Conservation (phyloP, 2,113 vertebrate genomes). For the Strigops habroptila region DNA sequence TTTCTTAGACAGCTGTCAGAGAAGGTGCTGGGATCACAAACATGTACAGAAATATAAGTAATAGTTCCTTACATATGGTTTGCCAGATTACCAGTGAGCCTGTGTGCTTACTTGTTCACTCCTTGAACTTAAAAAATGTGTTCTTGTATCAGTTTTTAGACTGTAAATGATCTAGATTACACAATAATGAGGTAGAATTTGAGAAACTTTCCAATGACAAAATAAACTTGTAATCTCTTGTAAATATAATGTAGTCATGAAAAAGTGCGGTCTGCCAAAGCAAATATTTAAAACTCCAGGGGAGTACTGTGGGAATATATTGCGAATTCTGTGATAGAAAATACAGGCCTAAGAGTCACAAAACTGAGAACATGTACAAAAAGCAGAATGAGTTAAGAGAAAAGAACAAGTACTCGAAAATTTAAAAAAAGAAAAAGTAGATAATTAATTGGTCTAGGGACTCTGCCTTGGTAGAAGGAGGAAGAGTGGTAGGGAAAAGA, state of each 20-base stretch:
- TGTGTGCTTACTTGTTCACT: neutral
- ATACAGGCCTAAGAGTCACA: neutral
- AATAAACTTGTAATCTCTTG: neutral
- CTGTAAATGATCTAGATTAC: neutral
- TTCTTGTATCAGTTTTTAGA: neutral
- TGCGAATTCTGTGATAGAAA: neutral
- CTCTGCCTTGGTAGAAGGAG: neutral
- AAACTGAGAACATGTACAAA: neutral
- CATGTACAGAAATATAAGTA: neutral
- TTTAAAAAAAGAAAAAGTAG: neutral
- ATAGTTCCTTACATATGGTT: neutral
- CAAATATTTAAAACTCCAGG: neutral
- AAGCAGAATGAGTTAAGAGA: neutral
- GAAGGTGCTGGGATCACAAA: neutral
- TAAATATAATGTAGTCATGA: neutral
- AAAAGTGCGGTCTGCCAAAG: neutral
- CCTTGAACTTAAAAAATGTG: neutral
- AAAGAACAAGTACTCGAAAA: neutral
- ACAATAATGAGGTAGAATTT: neutral
- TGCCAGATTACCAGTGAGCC: neutral
- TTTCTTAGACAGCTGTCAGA: conserved; percentile 10
- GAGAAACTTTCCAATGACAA: neutral
- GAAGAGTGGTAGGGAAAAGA: neutral
- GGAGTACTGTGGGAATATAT: neutral
- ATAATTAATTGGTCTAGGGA: neutral